A percentile compares a stretch with the other conserved stretches of the same genome.
These are phyloP conservation scores for Pagrus major DNA, from an alignment of 2,113 vertebrate genomes.

Conservation along the genomic window DNA sequence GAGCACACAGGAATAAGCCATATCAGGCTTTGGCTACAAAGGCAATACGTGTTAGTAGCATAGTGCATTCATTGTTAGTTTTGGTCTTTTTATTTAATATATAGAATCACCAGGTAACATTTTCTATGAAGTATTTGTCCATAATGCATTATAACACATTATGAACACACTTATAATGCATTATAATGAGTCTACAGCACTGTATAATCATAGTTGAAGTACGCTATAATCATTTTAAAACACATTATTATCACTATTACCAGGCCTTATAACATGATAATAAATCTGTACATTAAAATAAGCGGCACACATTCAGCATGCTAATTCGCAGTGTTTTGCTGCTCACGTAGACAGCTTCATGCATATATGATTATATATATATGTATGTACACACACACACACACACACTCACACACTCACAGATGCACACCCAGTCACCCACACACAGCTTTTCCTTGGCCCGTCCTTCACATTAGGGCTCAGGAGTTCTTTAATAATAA, in stretches of 20 bases:
- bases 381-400: constrained; percentile 1
- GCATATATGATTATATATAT: background rate
- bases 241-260: too few relatives aligned
- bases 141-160: too few relatives aligned
- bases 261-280: too few relatives aligned
- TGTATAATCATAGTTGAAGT: too few relatives aligned
- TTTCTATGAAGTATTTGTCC: background rate
- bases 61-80: background rate
- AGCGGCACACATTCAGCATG: background rate
- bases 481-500: constrained; percentile 47
- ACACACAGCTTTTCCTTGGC: constrained; percentile 45
- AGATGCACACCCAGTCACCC: constrained; percentile 4
- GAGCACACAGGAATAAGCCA: background rate
- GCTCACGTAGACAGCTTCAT: background rate
- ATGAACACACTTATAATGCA: too few relatives aligned
- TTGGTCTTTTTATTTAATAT: background rate
- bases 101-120: background rate
- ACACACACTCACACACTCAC: background rate
- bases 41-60: background rate
- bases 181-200: too few relatives aligned
- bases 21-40: background rate
- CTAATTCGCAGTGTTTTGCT: constrained; percentile 20
- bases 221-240: too few relatives aligned
- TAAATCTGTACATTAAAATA: too few relatives aligned
- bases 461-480: constrained; percentile 67